These are phyloP conservation scores for Hyaena hyaena DNA, from an alignment of 2,113 vertebrate species.

Conservation along the genomic window DNA sequence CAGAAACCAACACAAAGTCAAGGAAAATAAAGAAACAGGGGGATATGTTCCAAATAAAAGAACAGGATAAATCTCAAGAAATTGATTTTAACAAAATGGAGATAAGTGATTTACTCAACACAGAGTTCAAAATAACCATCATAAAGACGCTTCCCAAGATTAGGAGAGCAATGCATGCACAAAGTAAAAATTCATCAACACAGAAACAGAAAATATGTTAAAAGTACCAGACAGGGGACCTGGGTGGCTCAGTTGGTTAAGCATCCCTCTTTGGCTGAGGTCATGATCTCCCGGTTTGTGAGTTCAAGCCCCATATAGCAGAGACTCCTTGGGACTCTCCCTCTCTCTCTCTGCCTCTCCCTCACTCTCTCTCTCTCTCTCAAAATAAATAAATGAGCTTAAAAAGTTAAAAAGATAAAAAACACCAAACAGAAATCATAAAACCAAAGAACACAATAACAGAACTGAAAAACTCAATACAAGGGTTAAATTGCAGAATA, in stretches of 20 bases:
- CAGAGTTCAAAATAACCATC: neutral
- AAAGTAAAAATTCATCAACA: neutral
- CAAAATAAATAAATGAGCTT: no score
- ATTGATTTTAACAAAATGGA: neutral
- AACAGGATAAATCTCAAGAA: neutral
- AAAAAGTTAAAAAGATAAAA: neutral
- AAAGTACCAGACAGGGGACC: neutral
- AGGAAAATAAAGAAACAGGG: neutral
- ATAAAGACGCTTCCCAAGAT: neutral
- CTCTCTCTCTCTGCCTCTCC: no score
- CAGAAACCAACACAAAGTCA: neutral
- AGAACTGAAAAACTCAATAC: neutral
- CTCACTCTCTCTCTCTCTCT: no score
- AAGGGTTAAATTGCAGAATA: neutral
- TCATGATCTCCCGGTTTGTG: no score
- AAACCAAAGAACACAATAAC: neutral
- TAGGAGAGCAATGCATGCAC: neutral
- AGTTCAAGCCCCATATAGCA: no score
- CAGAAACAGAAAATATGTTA: neutral
- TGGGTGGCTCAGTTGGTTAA: no score
- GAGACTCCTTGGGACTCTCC: no score
- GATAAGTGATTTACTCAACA: neutral
- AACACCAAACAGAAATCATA: neutral
- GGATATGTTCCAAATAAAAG: neutral
- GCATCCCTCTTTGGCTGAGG: no score